Evolutionary conservation across 2,797 vertebrate species (phyloP).

Genomic region (Leuciscus waleckii): DNA sequence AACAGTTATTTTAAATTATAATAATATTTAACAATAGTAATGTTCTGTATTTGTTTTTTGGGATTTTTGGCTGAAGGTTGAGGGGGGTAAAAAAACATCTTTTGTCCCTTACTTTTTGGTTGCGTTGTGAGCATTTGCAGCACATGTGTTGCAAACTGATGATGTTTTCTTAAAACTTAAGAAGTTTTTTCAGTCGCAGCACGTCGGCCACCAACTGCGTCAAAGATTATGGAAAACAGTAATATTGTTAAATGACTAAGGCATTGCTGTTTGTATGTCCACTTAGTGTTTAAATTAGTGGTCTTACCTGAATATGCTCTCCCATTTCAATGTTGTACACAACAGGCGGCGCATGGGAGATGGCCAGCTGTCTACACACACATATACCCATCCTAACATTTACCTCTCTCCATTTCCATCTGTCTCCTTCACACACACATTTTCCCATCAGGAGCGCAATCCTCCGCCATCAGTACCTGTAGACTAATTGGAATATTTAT

Average conservation of each 20-base stretch:
- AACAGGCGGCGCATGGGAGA: slow-evolving; percentile 41
- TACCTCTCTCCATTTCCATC: slow-evolving; percentile 24
- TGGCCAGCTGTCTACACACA: slow-evolving; percentile 30
- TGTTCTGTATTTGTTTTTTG: no score
- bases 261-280: slow-evolving; percentile 3
- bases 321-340: slow-evolving; percentile 32
- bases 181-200: no score
- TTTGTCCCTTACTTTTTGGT: no score
- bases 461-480: slow-evolving; percentile 75
- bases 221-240: background rate
- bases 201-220: background rate
- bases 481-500: slow-evolving; percentile 89
- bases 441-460: slow-evolving; percentile 64
- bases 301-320: background rate
- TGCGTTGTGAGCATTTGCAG: no score
- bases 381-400: slow-evolving; percentile 24
- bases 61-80: no score
- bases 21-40: no score
- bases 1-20: background rate
- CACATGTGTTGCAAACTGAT: no score
- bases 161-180: no score
- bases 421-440: slow-evolving; percentile 27
- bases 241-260: background rate
- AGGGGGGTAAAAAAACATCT: no score
- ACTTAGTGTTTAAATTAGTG: background rate